phyloP scores from a whole-genome alignment of 2,113 vertebrate species.

The Pangasianodon hypophthalmus region DNA sequence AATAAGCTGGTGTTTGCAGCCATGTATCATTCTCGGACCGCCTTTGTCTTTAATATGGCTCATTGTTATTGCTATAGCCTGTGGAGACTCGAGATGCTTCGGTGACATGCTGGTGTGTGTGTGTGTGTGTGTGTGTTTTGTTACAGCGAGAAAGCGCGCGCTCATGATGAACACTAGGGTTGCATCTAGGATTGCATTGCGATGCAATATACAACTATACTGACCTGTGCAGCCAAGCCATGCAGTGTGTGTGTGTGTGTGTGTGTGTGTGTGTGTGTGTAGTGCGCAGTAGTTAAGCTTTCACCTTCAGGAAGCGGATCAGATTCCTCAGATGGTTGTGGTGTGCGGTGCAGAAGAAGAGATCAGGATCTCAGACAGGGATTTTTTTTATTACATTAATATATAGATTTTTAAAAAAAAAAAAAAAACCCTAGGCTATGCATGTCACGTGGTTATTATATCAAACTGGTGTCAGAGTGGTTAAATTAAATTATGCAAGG shows the following conservation, averaged over 20 bases:
- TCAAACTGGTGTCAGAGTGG: neutral
- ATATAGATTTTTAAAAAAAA: too few species aligned
- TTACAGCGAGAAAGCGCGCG: neutral
- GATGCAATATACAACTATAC: neutral
- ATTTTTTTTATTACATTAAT: neutral
- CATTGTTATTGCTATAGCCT: neutral
- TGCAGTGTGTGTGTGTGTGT: neutral
- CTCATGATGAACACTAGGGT: neutral
- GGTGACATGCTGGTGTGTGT: constrained; percentile 19
- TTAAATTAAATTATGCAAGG: neutral
- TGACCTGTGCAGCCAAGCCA: neutral
- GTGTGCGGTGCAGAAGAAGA: constrained; percentile 70
- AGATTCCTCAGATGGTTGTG: constrained; percentile 16
- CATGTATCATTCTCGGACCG: neutral
- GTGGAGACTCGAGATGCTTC: constrained; percentile 14
- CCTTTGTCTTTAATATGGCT: neutral
- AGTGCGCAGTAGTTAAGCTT: neutral
- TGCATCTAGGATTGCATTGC: neutral
- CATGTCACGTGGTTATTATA: too few species aligned
- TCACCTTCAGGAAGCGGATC: constrained; percentile 17
- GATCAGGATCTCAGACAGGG: neutral
- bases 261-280: constrained; percentile 3
- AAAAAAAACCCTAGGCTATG: too few species aligned
- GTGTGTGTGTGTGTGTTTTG: neutral
- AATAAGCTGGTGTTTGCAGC: neutral